Evolutionary conservation across 92 coral and sea anemone species (phyloP).

Genomic region (Phenganax marumi): DNA sequence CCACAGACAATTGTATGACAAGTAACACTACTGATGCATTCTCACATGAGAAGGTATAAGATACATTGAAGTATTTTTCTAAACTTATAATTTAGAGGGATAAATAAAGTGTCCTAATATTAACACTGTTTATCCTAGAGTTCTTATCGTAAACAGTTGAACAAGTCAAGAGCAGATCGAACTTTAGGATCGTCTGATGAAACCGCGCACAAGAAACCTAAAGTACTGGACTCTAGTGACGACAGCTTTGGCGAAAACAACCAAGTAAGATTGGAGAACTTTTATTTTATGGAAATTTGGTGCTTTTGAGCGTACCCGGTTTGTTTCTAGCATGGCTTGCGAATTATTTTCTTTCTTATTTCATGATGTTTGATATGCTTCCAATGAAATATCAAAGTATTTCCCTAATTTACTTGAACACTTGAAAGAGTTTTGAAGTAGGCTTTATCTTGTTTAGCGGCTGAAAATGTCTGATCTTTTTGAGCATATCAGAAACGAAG

Average conservation of each 20-base stretch:
- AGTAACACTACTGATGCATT: neutral
- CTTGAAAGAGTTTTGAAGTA: neutral
- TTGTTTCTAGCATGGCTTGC: neutral
- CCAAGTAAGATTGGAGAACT: neutral
- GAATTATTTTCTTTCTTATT: too few species aligned
- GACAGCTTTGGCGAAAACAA: constrained; percentile 42
- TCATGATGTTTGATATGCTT: too few species aligned
- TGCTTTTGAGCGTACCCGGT: neutral
- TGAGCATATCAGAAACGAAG: constrained; percentile 79
- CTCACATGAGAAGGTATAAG: constrained; percentile 10
- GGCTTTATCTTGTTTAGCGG: constrained; percentile 30
- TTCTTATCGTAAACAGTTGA: constrained; percentile 86
- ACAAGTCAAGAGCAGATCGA: constrained; percentile 93
- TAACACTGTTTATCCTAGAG: constrained; percentile 45
- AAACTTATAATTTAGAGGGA: neutral
- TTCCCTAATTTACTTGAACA: neutral
- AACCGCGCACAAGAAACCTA: constrained; percentile 75
- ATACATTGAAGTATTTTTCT: neutral
- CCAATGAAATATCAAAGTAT: too few species aligned
- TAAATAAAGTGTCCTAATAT: neutral
- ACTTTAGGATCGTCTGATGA: constrained; percentile 88
- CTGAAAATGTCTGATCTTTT: constrained; percentile 63
- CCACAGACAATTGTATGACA: neutral
- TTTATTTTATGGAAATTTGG: neutral
- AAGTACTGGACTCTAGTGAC: constrained; percentile 74